A percentile compares a stretch with the other conserved stretches of the same genome.
phyloP scores from a whole-genome alignment of 2,113 vertebrate species.

The Podilymbus podiceps region DNA sequence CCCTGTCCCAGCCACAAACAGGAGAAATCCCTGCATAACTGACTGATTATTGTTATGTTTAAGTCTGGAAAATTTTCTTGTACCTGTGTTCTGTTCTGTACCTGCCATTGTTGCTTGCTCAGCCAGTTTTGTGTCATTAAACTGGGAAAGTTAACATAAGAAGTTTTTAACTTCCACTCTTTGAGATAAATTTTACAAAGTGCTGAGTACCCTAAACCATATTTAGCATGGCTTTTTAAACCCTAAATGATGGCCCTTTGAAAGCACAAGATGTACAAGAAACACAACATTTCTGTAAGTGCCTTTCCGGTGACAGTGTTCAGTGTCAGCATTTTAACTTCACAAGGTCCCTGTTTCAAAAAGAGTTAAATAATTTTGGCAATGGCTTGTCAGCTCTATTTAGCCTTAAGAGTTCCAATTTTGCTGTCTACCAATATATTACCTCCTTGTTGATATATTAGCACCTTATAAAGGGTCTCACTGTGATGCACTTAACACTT shows the following conservation, averaged over 20 bases:
- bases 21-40: neutral
- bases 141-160: neutral
- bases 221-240: neutral
- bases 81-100: neutral
- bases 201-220: neutral
- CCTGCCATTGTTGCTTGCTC: neutral
- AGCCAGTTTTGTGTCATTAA: neutral
- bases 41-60: neutral
- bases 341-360: neutral
- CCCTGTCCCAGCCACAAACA: too few species aligned
- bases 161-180: neutral
- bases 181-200: neutral
- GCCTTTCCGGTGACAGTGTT: neutral
- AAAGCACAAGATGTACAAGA: neutral
- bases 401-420: neutral
- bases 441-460: neutral
- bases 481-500: neutral
- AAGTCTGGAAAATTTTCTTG: neutral
- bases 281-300: neutral
- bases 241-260: neutral
- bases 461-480: neutral
- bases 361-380: neutral
- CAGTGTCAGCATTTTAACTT: neutral
- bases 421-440: neutral
- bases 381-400: neutral